phyloP scores from a whole-genome alignment of 2,888 invertebrate genomes.

The Pemphredon lugubris region DNA sequence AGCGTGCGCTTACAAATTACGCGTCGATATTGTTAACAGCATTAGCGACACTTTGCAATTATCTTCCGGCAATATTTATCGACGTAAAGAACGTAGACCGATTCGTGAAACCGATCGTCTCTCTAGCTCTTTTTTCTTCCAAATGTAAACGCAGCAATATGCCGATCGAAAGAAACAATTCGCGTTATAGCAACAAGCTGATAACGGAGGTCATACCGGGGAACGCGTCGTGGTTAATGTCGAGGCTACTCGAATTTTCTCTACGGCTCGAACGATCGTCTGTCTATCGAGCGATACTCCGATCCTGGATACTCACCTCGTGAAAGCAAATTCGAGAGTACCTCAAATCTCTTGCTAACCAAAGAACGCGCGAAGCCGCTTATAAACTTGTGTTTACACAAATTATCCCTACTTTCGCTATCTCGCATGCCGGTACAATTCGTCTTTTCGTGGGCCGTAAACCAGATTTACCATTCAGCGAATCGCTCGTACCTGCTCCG shows the following conservation, averaged over 20 bases:
- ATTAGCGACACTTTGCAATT: too few relatives aligned
- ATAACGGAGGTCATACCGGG: conserved; percentile 69
- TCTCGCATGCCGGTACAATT: too few relatives aligned
- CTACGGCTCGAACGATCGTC: background rate
- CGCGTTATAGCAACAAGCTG: conserved; percentile 39
- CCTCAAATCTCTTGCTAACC: background rate
- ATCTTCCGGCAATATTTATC: conserved; percentile 1
- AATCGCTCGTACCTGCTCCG: background rate
- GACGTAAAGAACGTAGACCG: conserved; percentile 1
- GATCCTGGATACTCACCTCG: background rate
- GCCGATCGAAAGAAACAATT: conserved; percentile 32
- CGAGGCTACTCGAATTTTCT: conserved; percentile 49
- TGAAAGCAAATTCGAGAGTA: background rate
- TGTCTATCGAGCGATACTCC: background rate
- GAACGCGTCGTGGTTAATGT: conserved; percentile 61
- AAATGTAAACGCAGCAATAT: conserved; percentile 34
- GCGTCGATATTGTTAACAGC: too few relatives aligned
- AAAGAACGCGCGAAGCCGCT: too few relatives aligned
- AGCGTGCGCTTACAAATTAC: too few relatives aligned
- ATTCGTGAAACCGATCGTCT: too few relatives aligned
- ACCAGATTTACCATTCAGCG: too few relatives aligned
- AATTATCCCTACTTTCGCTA: background rate
- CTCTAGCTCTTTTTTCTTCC: conserved; percentile 15
- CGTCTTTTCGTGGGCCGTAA: too few relatives aligned
- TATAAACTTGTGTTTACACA: too few relatives aligned